Percentiles rank a stretch among this genome's conserved stretches.
Conservation (phyloP, 2,888 invertebrate species). For the Athrips mouffetella region DNA sequence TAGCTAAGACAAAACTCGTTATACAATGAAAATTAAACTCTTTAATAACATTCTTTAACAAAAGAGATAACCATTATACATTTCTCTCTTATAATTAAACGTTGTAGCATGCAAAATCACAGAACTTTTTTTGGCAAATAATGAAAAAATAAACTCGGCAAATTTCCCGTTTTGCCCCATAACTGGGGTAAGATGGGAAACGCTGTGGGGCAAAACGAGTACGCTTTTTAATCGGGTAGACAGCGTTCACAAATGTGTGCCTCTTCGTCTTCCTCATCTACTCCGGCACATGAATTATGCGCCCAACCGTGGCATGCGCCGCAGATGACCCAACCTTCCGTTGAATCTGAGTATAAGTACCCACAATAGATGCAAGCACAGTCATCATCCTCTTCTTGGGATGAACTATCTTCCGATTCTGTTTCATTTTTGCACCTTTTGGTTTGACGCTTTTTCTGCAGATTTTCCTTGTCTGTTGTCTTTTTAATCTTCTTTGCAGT, state of each 20-base stretch:
- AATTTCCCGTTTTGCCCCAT: conserved; percentile 14
- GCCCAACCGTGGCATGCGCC: conserved; percentile 26
- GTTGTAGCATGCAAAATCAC: conserved; percentile 18
- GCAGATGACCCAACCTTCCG: conserved; percentile 29
- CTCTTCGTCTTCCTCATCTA: conserved; percentile 26
- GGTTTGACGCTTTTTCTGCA: conserved; percentile 10
- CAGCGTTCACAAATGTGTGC: conserved; percentile 24
- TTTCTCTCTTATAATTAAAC: conserved; percentile 17
- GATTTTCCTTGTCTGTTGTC: background rate
- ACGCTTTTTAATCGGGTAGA: conserved; percentile 20
- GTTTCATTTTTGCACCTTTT: conserved; percentile 15
- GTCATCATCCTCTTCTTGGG: conserved; percentile 20
- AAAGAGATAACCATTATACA: background rate
- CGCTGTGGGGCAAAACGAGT: conserved; percentile 20
- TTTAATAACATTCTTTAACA: conserved; percentile 20
- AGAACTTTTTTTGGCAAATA: conserved; percentile 16
- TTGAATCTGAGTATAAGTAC: conserved; percentile 22
- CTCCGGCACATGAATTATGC: conserved; percentile 27
- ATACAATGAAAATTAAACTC: conserved; percentile 15
- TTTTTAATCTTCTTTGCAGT: conserved; percentile 7
- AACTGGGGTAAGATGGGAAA: conserved; percentile 11
- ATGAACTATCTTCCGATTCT: conserved; percentile 6
- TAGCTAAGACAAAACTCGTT: conserved; percentile 17
- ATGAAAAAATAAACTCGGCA: conserved; percentile 11
- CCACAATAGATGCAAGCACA: conserved; percentile 25